A percentile compares a stretch with the other conserved stretches of the same genome.
Conservation (phyloP, 2,797 vertebrate species). For the Epinephelus coioides region DNA sequence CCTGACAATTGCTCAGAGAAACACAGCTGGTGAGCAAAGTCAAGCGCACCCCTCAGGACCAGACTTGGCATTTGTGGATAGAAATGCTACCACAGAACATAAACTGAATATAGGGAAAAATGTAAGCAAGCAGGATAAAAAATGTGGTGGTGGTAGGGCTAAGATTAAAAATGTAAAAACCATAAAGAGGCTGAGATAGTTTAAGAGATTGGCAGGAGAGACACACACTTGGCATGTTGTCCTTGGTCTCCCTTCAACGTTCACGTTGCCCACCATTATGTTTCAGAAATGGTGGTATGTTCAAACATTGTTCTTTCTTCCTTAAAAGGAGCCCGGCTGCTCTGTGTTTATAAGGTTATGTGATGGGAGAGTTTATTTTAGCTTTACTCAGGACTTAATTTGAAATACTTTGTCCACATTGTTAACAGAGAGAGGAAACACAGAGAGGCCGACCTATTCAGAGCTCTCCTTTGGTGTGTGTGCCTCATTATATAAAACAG, state of each 20-base stretch:
- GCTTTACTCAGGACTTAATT: slow-evolving; percentile 63
- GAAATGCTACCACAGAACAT: slow-evolving; percentile 21
- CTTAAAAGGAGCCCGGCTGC: slow-evolving; percentile 57
- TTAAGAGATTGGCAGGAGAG: slow-evolving; percentile 24
- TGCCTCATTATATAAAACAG: slow-evolving; percentile 44
- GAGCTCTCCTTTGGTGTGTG: slow-evolving; percentile 29
- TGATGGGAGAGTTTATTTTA: slow-evolving; percentile 70
- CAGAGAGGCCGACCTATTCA: slow-evolving; percentile 19
- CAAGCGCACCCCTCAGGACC: slow-evolving; percentile 1
- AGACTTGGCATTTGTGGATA: slow-evolving; percentile 12
- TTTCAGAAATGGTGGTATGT: slow-evolving; percentile 62
- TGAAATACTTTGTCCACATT: slow-evolving; percentile 56
- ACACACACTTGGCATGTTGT: slow-evolving; percentile 51
- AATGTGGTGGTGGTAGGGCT: not conserved
- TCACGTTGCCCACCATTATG: slow-evolving; percentile 47
- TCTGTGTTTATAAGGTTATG: slow-evolving; percentile 60
- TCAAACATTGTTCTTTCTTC: slow-evolving; percentile 60
- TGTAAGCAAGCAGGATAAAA: slow-evolving; percentile 10
- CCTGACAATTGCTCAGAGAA: slow-evolving; percentile 23
- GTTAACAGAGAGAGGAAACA: slow-evolving; percentile 45
- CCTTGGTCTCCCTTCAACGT: slow-evolving; percentile 57
- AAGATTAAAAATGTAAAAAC: slow-evolving; percentile 21
- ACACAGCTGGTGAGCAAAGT: slow-evolving; percentile 59
- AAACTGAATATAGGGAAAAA: slow-evolving; percentile 26
- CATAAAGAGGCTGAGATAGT: not conserved